Evolutionary conservation across 2,113 vertebrate genomes (phyloP).

Genomic region (Corythoichthys haematopterus): DNA sequence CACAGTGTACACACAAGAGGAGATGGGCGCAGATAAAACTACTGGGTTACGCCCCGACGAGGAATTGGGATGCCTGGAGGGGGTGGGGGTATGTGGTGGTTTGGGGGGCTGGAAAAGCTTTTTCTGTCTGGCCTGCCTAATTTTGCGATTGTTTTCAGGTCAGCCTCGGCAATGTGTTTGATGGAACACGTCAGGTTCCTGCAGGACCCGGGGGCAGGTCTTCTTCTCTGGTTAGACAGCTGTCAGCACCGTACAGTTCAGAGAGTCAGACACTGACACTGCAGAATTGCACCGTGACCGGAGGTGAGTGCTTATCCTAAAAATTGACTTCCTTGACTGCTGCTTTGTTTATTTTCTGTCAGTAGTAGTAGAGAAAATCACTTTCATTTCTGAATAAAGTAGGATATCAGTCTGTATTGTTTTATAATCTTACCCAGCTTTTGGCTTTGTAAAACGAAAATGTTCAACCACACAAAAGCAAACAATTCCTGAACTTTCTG

Average conservation of each 20-base stretch:
- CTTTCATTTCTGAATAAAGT: neutral
- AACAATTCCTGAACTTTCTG: neutral
- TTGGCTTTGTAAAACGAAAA: neutral
- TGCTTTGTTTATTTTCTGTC: neutral
- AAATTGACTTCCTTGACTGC: neutral
- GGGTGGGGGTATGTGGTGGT: conserved; percentile 32
- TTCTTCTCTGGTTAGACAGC: conserved; percentile 57
- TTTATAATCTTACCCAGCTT: neutral
- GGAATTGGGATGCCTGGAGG: conserved; percentile 64
- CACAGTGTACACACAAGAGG: conserved; percentile 55
- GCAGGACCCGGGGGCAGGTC: conserved; percentile 46
- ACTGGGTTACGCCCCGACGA: conserved; percentile 55
- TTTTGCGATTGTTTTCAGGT: conserved; percentile 54
- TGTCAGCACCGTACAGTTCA: conserved; percentile 49
- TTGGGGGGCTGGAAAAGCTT: conserved; percentile 38
- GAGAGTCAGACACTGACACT: conserved; percentile 29
- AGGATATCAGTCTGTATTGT: neutral
- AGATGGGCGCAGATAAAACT: conserved; percentile 66
- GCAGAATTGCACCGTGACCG: conserved; percentile 19
- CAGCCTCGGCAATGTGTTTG: conserved; percentile 51
- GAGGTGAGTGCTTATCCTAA: conserved; percentile 48
- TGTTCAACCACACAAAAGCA: neutral
- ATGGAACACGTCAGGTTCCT: conserved; percentile 61
- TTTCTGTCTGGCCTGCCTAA: conserved; percentile 53
- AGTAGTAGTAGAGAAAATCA: neutral